phyloP scores from a whole-genome alignment of 1,140 invertebrate species.

The Ridgeia piscesae region DNA sequence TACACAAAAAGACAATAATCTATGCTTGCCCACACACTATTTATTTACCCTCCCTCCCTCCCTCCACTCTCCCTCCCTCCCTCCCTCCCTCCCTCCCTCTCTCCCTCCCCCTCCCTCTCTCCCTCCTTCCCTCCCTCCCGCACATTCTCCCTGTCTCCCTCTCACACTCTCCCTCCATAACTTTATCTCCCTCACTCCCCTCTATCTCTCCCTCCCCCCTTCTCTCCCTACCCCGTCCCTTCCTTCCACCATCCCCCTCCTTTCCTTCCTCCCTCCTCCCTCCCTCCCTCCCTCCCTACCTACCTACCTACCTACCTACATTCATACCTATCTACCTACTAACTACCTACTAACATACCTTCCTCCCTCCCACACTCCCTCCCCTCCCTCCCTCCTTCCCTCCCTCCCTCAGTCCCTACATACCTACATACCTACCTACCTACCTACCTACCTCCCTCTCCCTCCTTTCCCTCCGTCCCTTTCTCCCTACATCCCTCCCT shows the following conservation, averaged over 20 bases:
- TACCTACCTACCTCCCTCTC: neutral
- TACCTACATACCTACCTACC: neutral
- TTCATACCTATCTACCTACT: neutral
- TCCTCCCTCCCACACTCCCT: neutral
- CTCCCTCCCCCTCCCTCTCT: neutral
- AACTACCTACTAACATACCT: neutral
- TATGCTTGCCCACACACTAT: neutral
- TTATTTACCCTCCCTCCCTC: neutral
- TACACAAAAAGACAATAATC: neutral
- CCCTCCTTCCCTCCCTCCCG: neutral
- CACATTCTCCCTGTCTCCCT: neutral
- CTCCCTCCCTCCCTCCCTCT: neutral
- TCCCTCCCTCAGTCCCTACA: neutral
- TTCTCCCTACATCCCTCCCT: neutral
- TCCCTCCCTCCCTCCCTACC: neutral
- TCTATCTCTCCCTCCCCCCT: neutral
- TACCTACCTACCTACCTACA: neutral
- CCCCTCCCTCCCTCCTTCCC: neutral
- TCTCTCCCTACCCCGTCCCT: neutral
- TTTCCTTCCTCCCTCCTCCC: neutral
- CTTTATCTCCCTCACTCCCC: neutral
- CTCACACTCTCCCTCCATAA: too few relatives aligned
- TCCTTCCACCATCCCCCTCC: too few relatives aligned
- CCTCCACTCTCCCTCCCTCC: too few relatives aligned
- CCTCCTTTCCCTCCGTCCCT: neutral